Conservation (phyloP, 1,140 invertebrate species). For the Ceratosolen solmsi region DNA sequence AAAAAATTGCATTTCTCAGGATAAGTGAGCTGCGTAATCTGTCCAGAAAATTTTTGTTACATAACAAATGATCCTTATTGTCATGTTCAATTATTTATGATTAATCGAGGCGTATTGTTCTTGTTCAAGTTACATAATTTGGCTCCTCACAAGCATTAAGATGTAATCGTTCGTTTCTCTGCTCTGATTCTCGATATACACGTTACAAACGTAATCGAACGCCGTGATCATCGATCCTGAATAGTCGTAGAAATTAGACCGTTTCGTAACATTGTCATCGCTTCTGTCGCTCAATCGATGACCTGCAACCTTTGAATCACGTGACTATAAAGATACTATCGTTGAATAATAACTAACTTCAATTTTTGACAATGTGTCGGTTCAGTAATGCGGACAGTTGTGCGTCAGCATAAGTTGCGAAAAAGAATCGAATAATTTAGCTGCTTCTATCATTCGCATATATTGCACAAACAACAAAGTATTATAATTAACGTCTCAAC, state of each 20-base stretch:
- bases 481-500: neutral
- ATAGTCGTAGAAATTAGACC: conserved; percentile 43
- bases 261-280: conserved; percentile 47
- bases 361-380: conserved; percentile 13
- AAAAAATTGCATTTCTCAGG: conserved; percentile 26
- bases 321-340: neutral
- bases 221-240: neutral
- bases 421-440: neutral
- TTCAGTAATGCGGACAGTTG: neutral
- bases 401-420: neutral
- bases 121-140: conserved; percentile 29
- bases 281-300: conserved; percentile 7
- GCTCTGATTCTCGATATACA: neutral
- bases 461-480: conserved; percentile 2
- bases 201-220: neutral
- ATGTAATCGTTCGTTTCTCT: conserved; percentile 39
- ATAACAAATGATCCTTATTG: conserved; percentile 4
- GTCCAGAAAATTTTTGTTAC: conserved; percentile 26
- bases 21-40: neutral
- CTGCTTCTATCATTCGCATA: neutral
- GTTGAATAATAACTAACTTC: conserved; percentile 4
- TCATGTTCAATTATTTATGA: conserved; percentile 43
- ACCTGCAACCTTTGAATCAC: conserved; percentile 35
- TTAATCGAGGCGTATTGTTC: conserved; percentile 49
- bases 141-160: conserved; percentile 12